Percentiles rank a stretch among this genome's conserved stretches.
phyloP scores from a whole-genome alignment of 2,888 invertebrate genomes.

The Drosophila formosana region DNA sequence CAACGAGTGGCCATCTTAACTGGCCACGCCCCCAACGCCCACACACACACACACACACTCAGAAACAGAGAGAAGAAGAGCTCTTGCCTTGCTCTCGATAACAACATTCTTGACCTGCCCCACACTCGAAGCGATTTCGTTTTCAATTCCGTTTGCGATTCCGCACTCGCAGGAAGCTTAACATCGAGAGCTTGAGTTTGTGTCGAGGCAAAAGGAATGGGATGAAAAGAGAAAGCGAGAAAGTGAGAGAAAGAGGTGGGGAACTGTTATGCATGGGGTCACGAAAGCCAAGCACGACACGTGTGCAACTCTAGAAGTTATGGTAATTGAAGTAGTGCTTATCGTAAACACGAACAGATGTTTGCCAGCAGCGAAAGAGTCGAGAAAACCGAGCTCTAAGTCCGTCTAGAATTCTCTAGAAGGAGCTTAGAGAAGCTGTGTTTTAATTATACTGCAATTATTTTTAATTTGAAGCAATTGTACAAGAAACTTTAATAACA shows the following conservation, averaged over 20 bases:
- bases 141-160: constrained; percentile 20
- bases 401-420: too few relatives aligned
- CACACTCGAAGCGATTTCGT: constrained; percentile 10
- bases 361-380: too few relatives aligned
- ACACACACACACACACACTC: neutral
- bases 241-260: neutral
- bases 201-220: neutral
- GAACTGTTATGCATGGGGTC: neutral
- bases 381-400: too few relatives aligned
- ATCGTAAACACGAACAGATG: neutral
- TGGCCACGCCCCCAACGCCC: constrained; percentile 8
- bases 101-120: constrained; percentile 39
- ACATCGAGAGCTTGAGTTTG: neutral
- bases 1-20: constrained; percentile 11
- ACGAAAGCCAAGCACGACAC: constrained; percentile 3
- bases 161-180: neutral
- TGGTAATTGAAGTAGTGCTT: constrained; percentile 1
- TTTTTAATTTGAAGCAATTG: too few relatives aligned
- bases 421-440: too few relatives aligned
- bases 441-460: too few relatives aligned
- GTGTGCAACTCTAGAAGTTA: neutral
- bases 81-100: constrained; percentile 15
- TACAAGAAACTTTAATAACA: too few relatives aligned
- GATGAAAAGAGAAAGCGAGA: neutral
- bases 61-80: neutral